Conservation (phyloP, 2,888 invertebrate species). For the Euphydryas editha region DNA sequence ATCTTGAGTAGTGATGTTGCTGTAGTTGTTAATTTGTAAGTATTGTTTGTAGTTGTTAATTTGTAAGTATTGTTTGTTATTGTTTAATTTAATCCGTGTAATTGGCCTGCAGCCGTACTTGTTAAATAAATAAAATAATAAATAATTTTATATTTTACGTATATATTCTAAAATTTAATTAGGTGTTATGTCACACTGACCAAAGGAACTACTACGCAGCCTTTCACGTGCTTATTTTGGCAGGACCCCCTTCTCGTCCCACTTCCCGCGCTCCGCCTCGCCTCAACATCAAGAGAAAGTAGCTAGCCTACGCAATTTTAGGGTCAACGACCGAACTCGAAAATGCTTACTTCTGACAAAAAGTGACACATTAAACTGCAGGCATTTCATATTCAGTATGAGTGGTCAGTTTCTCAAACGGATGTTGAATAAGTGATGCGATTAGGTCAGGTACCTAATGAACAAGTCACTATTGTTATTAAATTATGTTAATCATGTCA, state of each 20-base stretch:
- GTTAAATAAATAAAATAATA: too few relatives aligned
- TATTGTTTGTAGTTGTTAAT: too few relatives aligned
- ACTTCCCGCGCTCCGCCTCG: conserved; percentile 61
- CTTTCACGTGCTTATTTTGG: conserved; percentile 83
- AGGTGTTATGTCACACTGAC: too few relatives aligned
- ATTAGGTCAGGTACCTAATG: conserved; percentile 65
- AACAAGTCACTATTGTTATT: conserved; percentile 43
- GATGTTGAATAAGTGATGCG: conserved; percentile 66
- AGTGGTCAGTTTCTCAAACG: conserved; percentile 78
- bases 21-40: too few relatives aligned
- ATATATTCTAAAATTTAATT: too few relatives aligned
- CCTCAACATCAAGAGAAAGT: conserved; percentile 77
- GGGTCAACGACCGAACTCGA: conserved; percentile 81
- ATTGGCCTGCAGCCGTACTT: too few relatives aligned
- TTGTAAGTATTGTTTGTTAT: too few relatives aligned
- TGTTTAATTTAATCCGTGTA: too few relatives aligned
- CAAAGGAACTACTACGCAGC: conserved; percentile 67
- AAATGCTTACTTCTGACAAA: conserved; percentile 80
- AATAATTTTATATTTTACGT: too few relatives aligned
- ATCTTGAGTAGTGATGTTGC: too few relatives aligned
- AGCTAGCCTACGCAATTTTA: conserved; percentile 82
- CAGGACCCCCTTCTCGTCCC: conserved; percentile 76
- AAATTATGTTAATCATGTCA: conserved; percentile 6
- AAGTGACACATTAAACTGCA: conserved; percentile 79
- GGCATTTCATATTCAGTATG: conserved; percentile 79